Evolutionary conservation across 2,797 vertebrate genomes (phyloP).

Genomic region (Argyrosomus regius): DNA sequence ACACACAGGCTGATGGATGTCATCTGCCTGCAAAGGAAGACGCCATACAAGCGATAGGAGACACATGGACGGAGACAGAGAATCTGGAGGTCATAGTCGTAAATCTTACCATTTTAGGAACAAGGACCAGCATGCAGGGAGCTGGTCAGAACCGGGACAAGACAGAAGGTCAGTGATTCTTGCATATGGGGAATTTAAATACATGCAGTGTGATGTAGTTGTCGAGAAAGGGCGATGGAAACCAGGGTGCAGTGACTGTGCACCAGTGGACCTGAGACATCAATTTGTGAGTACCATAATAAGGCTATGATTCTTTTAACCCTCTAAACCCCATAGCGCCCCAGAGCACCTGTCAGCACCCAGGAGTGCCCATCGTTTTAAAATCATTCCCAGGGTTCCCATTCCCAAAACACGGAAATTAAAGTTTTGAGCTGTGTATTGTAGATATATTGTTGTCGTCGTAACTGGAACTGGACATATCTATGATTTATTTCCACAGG

Average conservation of each 20-base stretch:
- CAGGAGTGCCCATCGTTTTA: no score
- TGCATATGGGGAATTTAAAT: slow-evolving; percentile 14
- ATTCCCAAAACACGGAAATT: no score
- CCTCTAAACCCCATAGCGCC: no score
- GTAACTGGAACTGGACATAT: no score
- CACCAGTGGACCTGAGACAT: background rate
- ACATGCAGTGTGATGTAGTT: background rate
- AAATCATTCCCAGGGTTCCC: no score
- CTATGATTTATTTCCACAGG: no score
- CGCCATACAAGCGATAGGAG: slow-evolving; percentile 14
- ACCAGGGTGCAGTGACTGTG: background rate
- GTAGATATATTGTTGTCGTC: no score
- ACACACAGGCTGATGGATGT: slow-evolving; percentile 53
- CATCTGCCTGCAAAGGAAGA: slow-evolving; percentile 34
- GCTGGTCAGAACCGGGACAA: slow-evolving; percentile 25
- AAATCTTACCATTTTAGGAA: slow-evolving; percentile 52
- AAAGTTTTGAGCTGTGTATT: no score
- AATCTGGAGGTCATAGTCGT: slow-evolving; percentile 54
- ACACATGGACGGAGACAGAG: slow-evolving; percentile 36
- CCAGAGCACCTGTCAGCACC: no score
- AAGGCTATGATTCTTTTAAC: background rate
- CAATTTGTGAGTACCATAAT: background rate
- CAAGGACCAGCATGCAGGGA: slow-evolving; percentile 13
- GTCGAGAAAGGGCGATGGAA: background rate
- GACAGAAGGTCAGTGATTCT: slow-evolving; percentile 24